phyloP scores from a whole-genome alignment of 2,113 vertebrate genomes.

The Sialia sialis region DNA sequence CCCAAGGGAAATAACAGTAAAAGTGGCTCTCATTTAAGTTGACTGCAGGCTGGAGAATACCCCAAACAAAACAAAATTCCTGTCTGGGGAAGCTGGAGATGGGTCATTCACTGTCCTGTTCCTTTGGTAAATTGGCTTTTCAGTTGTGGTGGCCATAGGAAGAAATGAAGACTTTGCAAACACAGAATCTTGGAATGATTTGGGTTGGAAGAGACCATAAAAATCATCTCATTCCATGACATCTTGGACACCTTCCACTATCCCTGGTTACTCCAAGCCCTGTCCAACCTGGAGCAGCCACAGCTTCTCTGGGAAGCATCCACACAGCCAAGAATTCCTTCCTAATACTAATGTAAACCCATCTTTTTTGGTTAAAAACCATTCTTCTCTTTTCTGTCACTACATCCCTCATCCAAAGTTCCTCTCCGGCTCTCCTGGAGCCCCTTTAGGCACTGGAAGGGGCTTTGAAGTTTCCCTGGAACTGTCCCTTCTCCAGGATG shows the following conservation, averaged over 20 bases:
- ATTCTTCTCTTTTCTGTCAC: background rate
- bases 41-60: background rate
- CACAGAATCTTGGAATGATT: background rate
- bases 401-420: background rate
- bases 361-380: accelerated
- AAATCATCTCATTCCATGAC: background rate
- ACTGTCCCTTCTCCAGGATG: background rate
- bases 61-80: background rate
- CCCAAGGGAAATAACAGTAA: background rate
- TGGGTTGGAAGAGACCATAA: background rate
- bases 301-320: background rate
- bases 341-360: background rate
- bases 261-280: background rate
- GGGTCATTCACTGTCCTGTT: background rate
- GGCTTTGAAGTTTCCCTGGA: background rate
- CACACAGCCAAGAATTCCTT: background rate
- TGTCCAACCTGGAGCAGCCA: background rate
- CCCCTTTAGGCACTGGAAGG: background rate
- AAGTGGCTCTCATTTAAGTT: background rate
- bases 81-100: background rate
- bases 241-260: background rate
- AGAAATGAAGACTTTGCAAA: background rate
- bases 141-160: accelerated
- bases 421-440: background rate
- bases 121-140: background rate